Base-by-base conservation (phyloP, 2,888 invertebrate genomes). In the Synergus itoensis region DNA sequence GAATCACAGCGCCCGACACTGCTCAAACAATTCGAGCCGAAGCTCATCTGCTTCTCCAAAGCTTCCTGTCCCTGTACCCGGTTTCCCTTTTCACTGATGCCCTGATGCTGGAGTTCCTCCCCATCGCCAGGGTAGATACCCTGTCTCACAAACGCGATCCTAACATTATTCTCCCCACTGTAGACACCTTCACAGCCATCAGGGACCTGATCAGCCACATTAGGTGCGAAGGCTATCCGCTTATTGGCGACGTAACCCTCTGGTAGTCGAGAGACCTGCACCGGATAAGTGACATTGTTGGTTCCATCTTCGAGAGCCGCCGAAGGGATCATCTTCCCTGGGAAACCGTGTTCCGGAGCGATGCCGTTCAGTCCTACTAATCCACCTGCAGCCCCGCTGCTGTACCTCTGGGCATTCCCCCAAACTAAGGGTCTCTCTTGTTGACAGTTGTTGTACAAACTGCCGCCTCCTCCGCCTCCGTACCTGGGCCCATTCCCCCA, bases 1-100 rank as follows among this genome's bases (percentile, higher is more conserved):
- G 94, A 94, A 88, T 94, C 94, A 89, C 94, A 94, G 77, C 94
- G 92, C 14, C 84, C 84, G 11, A 84, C 81, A n/a, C 76, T 73
- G 45, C 64, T 81, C 80, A 36, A 53, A 77, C 69, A 78, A 75
- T 57, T 77, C 41, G 78, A 77, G 40, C 77, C 77, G 28, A 79
- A 76, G 57, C 78, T 65, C 28, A 83, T 78, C 69, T 84, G 84
- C 76, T 82, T 80, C 77, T 86, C 84, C 78, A 83, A 82, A 84
- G 82, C 78, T 84, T 86, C 84, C 82, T 86, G 84, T 79, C 76
- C 63, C 48, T 73, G 73, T 16, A 77, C 77, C 79, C 63, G 79
- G 45, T 18, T 62, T 48, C 16, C 73, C 73, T 78, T 82, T 11
- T 80, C 80, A 4, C 78, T 79, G 28, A n/a, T 43, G 1, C 76